Evolutionary conservation across 2,797 vertebrate species (phyloP).

Genomic region (Anabacerthia variegaticeps): DNA sequence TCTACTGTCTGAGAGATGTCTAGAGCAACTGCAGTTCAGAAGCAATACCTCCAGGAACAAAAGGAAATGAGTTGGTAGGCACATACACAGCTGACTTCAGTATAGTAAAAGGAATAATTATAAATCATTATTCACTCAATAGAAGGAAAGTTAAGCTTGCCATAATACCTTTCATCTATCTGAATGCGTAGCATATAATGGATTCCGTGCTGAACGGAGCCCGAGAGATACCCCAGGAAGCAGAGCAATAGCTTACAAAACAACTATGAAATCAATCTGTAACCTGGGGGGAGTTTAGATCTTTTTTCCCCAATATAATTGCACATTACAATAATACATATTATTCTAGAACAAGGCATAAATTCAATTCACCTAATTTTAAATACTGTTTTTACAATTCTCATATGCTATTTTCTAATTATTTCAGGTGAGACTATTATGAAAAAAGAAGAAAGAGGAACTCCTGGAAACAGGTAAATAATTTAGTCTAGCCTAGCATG

Average conservation of each 20-base stretch:
- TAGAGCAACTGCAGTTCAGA: not conserved
- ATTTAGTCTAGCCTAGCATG: not conserved
- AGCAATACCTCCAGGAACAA: conserved; percentile 19
- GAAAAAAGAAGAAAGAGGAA: not conserved
- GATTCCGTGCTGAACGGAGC: not conserved
- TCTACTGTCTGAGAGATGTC: not conserved
- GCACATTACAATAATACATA: not conserved
- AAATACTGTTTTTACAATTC: conserved; percentile 39
- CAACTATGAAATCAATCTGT: conserved; percentile 31
- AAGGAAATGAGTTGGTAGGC: not conserved
- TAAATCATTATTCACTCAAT: conserved; percentile 30
- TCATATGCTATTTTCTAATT: conserved; percentile 40
- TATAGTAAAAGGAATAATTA: conserved; percentile 22
- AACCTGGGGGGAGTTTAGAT: conserved; percentile 14
- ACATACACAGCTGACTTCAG: not conserved
- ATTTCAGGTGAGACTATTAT: conserved; percentile 34
- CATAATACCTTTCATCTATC: conserved; percentile 43
- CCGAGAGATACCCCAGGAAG: conserved; percentile 39
- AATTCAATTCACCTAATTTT: conserved; percentile 32
- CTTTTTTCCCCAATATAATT: conserved; percentile 33
- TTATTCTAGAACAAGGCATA: conserved; percentile 3
- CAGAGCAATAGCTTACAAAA: conserved; percentile 58
- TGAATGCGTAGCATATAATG: conserved; percentile 4
- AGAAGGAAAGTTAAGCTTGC: conserved; percentile 32
- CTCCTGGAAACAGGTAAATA: conserved; percentile 13